Conservation (phyloP, 2,113 vertebrate genomes). For the Oryzias woworae region DNA sequence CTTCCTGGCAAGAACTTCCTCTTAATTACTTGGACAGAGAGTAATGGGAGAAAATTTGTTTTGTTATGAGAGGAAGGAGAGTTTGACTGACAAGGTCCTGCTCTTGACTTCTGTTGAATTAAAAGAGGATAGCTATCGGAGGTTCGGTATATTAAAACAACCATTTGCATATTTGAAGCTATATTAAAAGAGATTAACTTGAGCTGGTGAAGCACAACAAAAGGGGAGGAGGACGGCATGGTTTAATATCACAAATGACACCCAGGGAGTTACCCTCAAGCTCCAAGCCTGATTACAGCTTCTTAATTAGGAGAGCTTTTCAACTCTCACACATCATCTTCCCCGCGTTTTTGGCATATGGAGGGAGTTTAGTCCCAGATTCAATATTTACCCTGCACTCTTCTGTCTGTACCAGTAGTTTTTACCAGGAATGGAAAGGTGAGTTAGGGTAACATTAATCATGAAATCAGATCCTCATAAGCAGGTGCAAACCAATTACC, state of each 20-base stretch:
- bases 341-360: constrained; percentile 80
- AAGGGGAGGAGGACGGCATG: constrained; percentile 85
- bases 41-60: constrained; percentile 72
- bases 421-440: constrained; percentile 84
- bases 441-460: constrained; percentile 80
- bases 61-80: constrained; percentile 68
- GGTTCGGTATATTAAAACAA: constrained; percentile 95
- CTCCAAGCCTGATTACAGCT: constrained; percentile 95
- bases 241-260: constrained; percentile 99
- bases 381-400: constrained; percentile 99
- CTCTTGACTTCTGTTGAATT: constrained; percentile 97
- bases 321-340: constrained; percentile 67
- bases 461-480: constrained; percentile 84
- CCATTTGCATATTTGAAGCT: constrained; percentile 97
- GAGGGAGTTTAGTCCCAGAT: constrained; percentile 95
- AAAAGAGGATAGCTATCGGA: constrained; percentile 91
- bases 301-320: constrained; percentile 97
- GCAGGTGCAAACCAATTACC: constrained; percentile 99
- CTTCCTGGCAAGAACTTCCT: constrained; percentile 77
- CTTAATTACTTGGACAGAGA: constrained; percentile 90
- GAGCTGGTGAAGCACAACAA: constrained; percentile 94
- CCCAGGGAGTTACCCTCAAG: constrained; percentile 93
- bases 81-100: constrained; percentile 96
- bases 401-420: constrained; percentile 88
- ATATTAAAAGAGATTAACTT: constrained; percentile 99